These are phyloP conservation scores for Drosophila flavopinicola DNA, from an alignment of 2,888 invertebrate species.

Conservation along the genomic window DNA sequence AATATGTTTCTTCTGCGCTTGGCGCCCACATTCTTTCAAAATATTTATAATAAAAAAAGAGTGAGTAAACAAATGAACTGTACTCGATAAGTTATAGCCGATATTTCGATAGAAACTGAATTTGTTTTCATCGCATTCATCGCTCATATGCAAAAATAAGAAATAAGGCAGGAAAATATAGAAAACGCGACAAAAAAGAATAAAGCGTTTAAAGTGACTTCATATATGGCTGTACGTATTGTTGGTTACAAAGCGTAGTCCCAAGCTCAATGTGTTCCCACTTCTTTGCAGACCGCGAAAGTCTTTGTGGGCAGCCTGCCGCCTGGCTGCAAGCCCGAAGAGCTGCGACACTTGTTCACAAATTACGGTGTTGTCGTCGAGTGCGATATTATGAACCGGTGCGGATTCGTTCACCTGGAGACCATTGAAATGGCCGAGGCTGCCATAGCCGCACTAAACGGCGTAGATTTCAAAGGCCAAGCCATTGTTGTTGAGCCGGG, in stretches of 20 bases:
- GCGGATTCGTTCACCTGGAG: slow-evolving; percentile 97
- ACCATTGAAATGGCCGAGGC: slow-evolving; percentile 91
- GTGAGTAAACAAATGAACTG: slow-evolving; percentile 35
- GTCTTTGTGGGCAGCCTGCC: slow-evolving; percentile 97
- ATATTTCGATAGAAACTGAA: slow-evolving; percentile 11
- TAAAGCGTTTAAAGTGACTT: slow-evolving; percentile 19
- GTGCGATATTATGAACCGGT: slow-evolving; percentile 97
- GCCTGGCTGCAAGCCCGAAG: slow-evolving; percentile 92
- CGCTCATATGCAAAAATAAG: slow-evolving; percentile 9
- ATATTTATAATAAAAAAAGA: slow-evolving; percentile 12
- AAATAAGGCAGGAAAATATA: slow-evolving; percentile 35
- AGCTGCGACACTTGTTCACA: slow-evolving; percentile 92
- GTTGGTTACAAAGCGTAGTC: not conserved
- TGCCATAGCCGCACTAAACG: slow-evolving; percentile 92
- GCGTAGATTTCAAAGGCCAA: slow-evolving; percentile 92
- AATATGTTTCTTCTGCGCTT: slow-evolving; percentile 71
- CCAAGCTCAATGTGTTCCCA: not conserved
- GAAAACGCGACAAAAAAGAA: slow-evolving; percentile 16
- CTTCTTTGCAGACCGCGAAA: slow-evolving; percentile 87
- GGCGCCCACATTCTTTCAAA: slow-evolving; percentile 67
- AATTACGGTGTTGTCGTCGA: slow-evolving; percentile 95
- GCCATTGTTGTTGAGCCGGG: slow-evolving; percentile 94
- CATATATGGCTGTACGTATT: slow-evolving; percentile 54
- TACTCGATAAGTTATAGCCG: slow-evolving; percentile 30
- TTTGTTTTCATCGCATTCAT: slow-evolving; percentile 16